A percentile compares a stretch with the other conserved stretches of the same genome.
Conservation (phyloP, 2,888 invertebrate genomes). For the Elegia similella region DNA sequence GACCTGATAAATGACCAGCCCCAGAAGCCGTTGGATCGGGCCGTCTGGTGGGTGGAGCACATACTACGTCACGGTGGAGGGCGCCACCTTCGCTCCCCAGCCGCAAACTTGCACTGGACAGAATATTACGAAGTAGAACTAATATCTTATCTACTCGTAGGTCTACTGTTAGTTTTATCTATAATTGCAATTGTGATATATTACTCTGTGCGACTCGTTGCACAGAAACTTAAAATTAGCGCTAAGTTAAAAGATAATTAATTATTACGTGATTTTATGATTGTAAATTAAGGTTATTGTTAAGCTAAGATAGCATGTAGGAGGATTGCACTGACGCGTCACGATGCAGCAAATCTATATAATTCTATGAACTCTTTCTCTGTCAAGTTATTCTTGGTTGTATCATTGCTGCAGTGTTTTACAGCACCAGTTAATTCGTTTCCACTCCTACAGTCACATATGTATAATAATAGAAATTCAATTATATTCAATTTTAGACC, state of each 20-base stretch:
- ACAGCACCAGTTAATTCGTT: too few species aligned
- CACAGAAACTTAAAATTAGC: neutral
- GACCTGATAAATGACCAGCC: constrained; percentile 34
- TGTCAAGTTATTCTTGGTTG: too few species aligned
- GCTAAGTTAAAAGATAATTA: neutral
- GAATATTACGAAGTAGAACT: constrained; percentile 36
- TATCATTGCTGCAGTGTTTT: too few species aligned
- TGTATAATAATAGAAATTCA: too few species aligned
- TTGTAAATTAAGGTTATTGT: neutral
- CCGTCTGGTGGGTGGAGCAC: constrained; percentile 49
- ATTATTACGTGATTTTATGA: neutral
- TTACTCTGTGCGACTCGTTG: constrained; percentile 3
- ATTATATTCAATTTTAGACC: too few species aligned
- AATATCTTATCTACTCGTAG: constrained; percentile 16
- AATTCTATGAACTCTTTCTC: too few species aligned
- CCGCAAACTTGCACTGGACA: constrained; percentile 33
- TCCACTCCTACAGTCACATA: too few species aligned
- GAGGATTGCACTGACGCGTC: too few species aligned
- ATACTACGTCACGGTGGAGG: constrained; percentile 41
- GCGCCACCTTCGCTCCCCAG: constrained; percentile 36
- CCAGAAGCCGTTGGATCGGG: constrained; percentile 33
- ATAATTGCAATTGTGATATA: neutral
- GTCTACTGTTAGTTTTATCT: neutral
- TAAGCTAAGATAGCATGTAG: too few species aligned
- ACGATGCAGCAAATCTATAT: too few species aligned